A percentile compares a stretch with the other conserved stretches of the same genome.
Evolutionary conservation across 1,140 invertebrate genomes (phyloP).

Genomic region (Zophobas atratus): DNA sequence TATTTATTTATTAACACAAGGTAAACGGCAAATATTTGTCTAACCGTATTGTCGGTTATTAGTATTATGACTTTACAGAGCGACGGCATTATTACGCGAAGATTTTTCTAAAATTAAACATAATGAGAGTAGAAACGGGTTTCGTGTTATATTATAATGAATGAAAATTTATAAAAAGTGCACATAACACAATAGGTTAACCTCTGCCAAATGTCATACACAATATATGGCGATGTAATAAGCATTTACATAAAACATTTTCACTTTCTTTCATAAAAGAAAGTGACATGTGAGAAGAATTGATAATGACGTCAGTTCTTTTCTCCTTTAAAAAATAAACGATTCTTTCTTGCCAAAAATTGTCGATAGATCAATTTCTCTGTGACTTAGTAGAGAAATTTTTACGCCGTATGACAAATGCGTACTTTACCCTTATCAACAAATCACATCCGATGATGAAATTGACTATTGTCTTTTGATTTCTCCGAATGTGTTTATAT

Average conservation of each 20-base stretch:
- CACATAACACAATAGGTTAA: background rate
- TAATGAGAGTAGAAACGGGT: too few species aligned
- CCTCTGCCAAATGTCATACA: slow-evolving; percentile 15
- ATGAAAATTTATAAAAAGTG: too few species aligned
- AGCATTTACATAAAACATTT: slow-evolving; percentile 37
- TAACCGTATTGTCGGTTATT: slow-evolving; percentile 29
- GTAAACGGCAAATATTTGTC: slow-evolving; percentile 47
- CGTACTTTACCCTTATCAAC: too few species aligned
- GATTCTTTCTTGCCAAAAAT: background rate
- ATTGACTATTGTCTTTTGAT: too few species aligned
- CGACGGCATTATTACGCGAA: background rate
- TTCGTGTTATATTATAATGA: too few species aligned
- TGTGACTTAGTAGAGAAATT: too few species aligned
- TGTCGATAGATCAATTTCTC: too few species aligned
- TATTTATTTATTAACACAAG: slow-evolving; percentile 46
- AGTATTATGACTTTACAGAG: slow-evolving; percentile 13
- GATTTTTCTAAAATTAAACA: background rate
- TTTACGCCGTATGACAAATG: too few species aligned
- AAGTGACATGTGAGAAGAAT: slow-evolving; percentile 40
- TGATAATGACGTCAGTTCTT: slow-evolving; percentile 33
- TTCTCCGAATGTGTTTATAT: too few species aligned
- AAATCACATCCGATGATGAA: too few species aligned
- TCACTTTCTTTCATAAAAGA: slow-evolving; percentile 46
- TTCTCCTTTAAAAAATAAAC: slow-evolving; percentile 2
- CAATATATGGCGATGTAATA: slow-evolving; percentile 31